phyloP scores from a whole-genome alignment of 2,113 vertebrate genomes.

The Microcebus murinus region DNA sequence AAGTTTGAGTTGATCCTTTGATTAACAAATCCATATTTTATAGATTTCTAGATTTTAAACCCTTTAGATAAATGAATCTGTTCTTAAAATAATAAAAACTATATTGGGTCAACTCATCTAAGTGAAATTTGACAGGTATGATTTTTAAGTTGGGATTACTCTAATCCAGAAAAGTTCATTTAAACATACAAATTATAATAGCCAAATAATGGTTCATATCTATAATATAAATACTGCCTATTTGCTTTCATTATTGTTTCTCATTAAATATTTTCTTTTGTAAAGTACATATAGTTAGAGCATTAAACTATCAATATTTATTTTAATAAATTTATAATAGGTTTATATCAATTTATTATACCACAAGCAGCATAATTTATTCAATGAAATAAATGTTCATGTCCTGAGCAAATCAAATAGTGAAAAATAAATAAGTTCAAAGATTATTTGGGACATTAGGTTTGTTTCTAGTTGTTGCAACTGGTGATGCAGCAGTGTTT shows the following conservation, averaged over 20 bases:
- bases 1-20: conserved; percentile 81
- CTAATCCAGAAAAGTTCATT: neutral
- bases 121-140: conserved; percentile 64
- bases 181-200: neutral
- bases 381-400: neutral
- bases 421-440: neutral
- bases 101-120: conserved; percentile 56
- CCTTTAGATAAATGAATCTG: conserved; percentile 82
- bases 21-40: conserved; percentile 85
- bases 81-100: conserved; percentile 78
- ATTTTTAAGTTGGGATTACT: neutral
- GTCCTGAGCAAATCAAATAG: neutral
- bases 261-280: conserved; percentile 27
- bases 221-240: neutral
- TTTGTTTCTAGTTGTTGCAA: neutral
- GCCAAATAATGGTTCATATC: neutral
- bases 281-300: neutral
- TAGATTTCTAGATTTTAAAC: conserved; percentile 77
- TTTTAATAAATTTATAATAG: neutral
- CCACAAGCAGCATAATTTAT: neutral
- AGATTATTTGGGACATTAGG: neutral
- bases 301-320: neutral
- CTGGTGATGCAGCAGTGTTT: neutral
- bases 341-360: neutral
- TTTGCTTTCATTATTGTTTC: conserved; percentile 32